Base-by-base conservation (phyloP, 2,113 vertebrate genomes). In the Hippopotamus amphibius region DNA sequence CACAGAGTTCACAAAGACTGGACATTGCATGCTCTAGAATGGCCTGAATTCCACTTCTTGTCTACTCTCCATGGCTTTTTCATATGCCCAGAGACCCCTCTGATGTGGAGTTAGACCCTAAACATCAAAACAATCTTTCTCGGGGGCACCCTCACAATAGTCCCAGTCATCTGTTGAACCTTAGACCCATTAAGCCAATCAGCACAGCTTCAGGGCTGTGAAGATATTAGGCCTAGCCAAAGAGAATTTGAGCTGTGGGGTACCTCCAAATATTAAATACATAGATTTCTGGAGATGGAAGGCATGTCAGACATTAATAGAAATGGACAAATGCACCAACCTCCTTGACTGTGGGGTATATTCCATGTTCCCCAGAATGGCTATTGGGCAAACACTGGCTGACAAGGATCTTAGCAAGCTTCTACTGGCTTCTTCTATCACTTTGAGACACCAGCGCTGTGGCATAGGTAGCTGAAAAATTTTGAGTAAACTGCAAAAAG, bases 101-200 rank as follows among this genome's bases (percentile, higher is more conserved):
- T 69, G 41, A 87, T 37, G 6, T 55, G n/a, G 33, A 85, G 33
- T 80, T 85, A 71, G 65, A 30, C 53, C 8, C 53, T 22, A 93
- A 79, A 93, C 19, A 93, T 79, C 43, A 93, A 95, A 90, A 80
- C n/a, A 93, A 77, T 57, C 69, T 91, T 93, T 74, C 48, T 92
- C 3, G 84, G 53, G 33, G 48, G 79, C 59, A 95, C 41, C 48
- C 21, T 95, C 13, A 84, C 15, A 81, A 88, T 22, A 88, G 7
- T 83, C 28, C 43, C 59, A 88, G 66, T 89, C 24, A 92, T 80
- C 68, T 90, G 33, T 46, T 93, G 77, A 95, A 83, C 5, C 24
- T 93, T 97, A 63, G 8, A 50, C 14, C 12, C 33, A 81, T 77
- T 71, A 96, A 93, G 7, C 26, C 79, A 90, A 82, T 93, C 24